Base-by-base conservation (phyloP, 2,888 invertebrate genomes). In the Hedychridium roseum region DNA sequence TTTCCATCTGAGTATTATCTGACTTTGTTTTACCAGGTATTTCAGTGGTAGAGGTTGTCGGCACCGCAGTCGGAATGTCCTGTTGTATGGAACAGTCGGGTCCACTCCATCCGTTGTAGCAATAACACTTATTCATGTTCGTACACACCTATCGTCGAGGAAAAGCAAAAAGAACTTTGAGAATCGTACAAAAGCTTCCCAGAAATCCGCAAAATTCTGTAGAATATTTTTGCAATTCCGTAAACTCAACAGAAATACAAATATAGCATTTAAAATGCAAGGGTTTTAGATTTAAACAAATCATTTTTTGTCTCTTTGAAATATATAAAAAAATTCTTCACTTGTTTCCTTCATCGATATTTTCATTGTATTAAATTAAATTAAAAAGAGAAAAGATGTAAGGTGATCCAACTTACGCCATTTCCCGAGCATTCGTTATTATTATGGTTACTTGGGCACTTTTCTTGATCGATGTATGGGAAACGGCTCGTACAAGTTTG, bases 361-460 rank as follows among this genome's bases (percentile, higher is more conserved):
- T n/a, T n/a, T n/a, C n/a, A n/a, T n/a, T n/a, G n/a, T n/a, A n/a
- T n/a, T n/a, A n/a, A n/a, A n/a, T n/a, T n/a, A n/a, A n/a, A n/a
- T n/a, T n/a, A n/a, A n/a, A n/a, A n/a, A n/a, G n/a, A n/a, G n/a
- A n/a, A n/a, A n/a, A n/a, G n/a, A n/a, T n/a, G n/a, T n/a, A n/a
- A n/a, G n/a, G n/a, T n/a, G n/a, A n/a, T n/a, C n/a, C n/a, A n/a
- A 88, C 92, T 89, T 82, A 97, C 97, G 83, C 98, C 98, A 82
- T 91, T 90, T 54, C 92, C 93, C 47, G 97, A 97, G 82, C 98
- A 99, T 78, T 95, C 92, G 68, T 88, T 83, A 73, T 89, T 91
- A 78, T 89, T 88, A 79, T 91, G 90, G 79, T 93, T 95, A 60
- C 88, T 90, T 52, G 96, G 95, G 81, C 97, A 97, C 78, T 89